A percentile compares a stretch with the other conserved stretches of the same genome.
Evolutionary conservation across 2,113 vertebrate species (phyloP).

Genomic region (Rhombomys opimus): DNA sequence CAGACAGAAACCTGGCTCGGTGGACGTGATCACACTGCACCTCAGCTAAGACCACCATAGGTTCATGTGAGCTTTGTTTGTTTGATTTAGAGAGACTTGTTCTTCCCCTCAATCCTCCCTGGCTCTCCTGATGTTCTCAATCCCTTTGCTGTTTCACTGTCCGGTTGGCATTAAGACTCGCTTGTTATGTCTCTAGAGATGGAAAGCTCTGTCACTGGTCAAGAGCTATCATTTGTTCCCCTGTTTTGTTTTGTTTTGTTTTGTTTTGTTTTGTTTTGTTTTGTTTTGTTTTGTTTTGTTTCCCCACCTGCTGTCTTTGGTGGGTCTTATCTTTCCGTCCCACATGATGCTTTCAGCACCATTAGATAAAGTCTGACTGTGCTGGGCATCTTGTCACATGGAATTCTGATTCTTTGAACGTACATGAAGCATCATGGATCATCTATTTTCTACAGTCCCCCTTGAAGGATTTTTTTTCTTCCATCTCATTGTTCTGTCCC

Average conservation of each 20-base stretch:
- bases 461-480: background rate
- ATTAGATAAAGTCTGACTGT: constrained; percentile 35
- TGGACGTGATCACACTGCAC: background rate
- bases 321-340: background rate
- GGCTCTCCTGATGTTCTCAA: background rate
- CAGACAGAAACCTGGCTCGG: background rate
- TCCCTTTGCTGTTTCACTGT: background rate
- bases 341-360: background rate
- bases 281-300: background rate
- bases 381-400: background rate
- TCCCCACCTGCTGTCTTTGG: background rate
- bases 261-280: no score
- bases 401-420: constrained; percentile 24
- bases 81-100: background rate
- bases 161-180: background rate
- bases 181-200: background rate
- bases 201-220: background rate
- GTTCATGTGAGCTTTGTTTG: background rate
- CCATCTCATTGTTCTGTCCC: background rate
- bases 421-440: background rate
- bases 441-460: background rate
- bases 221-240: background rate
- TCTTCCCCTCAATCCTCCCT: background rate
- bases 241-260: background rate
- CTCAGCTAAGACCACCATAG: background rate